Base-by-base conservation (phyloP, 2,797 vertebrate genomes). In the Macrochelys suwanniensis region DNA sequence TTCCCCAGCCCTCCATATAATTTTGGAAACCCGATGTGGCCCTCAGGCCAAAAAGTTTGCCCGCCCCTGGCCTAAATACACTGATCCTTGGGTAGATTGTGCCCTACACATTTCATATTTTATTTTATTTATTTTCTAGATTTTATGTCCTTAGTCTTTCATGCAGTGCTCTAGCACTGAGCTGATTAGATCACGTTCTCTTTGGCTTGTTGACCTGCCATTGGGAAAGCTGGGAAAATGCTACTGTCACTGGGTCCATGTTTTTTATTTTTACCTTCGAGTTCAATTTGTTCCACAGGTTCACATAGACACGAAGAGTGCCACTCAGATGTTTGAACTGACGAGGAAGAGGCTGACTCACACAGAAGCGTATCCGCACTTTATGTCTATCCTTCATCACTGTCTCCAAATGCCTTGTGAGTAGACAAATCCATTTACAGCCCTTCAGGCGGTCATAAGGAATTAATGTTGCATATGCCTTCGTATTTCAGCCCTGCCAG, bases 351-450 rank as follows among this genome's bases (percentile, higher is more conserved):
- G 99, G 97, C 98, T 99, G 98, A 99, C 99, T 78, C 99, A 99
- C 97, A 99, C 99, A 3, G 99, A 99, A 92, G 99, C 99, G 1
- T 99, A 99, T 95, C 99, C 99, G 76, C 99, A 99, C 98, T 99
- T 99, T 98, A 99, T 99, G 99, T 99, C 99, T 95, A 99, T 99
- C 96, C 98, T 99, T 96, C 99, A 99, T 96, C 99, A 99, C 98
- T 99, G 99, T 97, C 99, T 99, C 97, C 99, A 99, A 87, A 99
- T 99, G 99, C 99, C 99, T 98, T 99, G 99, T 99, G 96, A 99
- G 99, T 98, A 85, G 77, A 16, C 5, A n/a, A 2, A 8, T 15
- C 28, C n/a, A 47, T 59, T 61, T 74, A 9, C 51, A 76, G 71
- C 26, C 71, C 23, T 76, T 76, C 42, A 61, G 33, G 51, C 3